A percentile compares a stretch with the other conserved stretches of the same genome.
Evolutionary conservation across 2,797 vertebrate species (phyloP).

Genomic region (Sciurus vulgaris): DNA sequence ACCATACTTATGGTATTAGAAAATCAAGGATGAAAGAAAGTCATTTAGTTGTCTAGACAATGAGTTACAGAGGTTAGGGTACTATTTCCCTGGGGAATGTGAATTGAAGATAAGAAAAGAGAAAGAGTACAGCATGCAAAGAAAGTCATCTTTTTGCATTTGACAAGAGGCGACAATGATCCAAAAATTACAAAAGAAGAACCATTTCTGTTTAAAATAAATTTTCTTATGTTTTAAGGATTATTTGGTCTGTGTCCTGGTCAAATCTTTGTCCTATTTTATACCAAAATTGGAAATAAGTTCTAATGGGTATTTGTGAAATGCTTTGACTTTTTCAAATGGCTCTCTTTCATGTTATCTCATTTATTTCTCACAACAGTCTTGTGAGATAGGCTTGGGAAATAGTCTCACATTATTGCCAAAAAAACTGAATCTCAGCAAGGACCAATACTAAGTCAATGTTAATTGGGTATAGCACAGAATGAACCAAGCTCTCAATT

Average conservation of each 20-base stretch:
- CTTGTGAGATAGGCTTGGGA: not conserved
- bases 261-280: not conserved
- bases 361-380: not conserved
- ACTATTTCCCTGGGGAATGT: constrained; percentile 35
- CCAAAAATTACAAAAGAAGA: constrained; percentile 10
- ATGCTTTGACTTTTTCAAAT: not conserved
- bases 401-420: not conserved
- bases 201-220: not conserved
- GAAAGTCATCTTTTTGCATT: constrained; percentile 47
- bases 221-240: not conserved
- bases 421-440: not conserved
- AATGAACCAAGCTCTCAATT: not conserved
- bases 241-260: not conserved
- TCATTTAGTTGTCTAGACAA: constrained; percentile 67
- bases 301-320: not conserved
- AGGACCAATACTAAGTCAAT: not conserved
- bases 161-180: constrained; percentile 27
- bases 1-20: constrained; percentile 62
- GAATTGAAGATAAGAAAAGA: constrained; percentile 57
- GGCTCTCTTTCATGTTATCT: not conserved
- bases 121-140: constrained; percentile 31
- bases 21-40: constrained; percentile 67
- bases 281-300: not conserved
- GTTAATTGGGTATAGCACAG: not conserved
- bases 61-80: constrained; percentile 63